phyloP scores from a whole-genome alignment of 2,888 invertebrate genomes.

The Nebria salina region DNA sequence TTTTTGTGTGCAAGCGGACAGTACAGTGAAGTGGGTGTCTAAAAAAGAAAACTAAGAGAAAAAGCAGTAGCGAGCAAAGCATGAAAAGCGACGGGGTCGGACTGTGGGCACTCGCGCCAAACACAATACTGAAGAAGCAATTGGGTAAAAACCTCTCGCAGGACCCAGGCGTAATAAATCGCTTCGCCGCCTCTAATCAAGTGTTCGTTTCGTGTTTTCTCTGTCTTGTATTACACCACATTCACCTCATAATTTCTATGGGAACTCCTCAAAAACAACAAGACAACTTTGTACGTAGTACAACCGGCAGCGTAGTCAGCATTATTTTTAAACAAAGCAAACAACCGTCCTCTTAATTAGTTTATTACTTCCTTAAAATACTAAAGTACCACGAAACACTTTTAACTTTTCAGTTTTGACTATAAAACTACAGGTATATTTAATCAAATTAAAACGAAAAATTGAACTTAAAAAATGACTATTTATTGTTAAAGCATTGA shows the following conservation, averaged over 20 bases:
- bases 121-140: conserved; percentile 27
- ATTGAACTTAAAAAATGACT: not conserved
- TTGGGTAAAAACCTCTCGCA: conserved; percentile 43
- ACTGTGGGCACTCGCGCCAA: conserved; percentile 21
- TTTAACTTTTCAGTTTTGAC: not conserved
- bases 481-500: not conserved
- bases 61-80: not conserved
- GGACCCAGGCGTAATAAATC: conserved; percentile 37
- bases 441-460: not conserved
- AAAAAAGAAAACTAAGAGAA: conserved; percentile 9
- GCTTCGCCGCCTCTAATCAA: conserved; percentile 42
- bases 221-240: conserved; percentile 11
- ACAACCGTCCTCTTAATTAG: not conserved
- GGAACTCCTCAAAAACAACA: not conserved
- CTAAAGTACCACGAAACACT: not conserved
- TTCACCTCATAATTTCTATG: not conserved
- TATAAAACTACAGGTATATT: not conserved
- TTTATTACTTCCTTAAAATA: not conserved
- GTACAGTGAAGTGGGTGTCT: conserved; percentile 7
- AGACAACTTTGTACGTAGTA: not conserved
- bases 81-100: conserved; percentile 18
- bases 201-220: conserved; percentile 27
- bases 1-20: not conserved
- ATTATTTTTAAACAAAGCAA: not conserved
- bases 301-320: not conserved